phyloP scores from a whole-genome alignment of 2,113 vertebrate genomes.

The Pomatorhinus ruficollis region DNA sequence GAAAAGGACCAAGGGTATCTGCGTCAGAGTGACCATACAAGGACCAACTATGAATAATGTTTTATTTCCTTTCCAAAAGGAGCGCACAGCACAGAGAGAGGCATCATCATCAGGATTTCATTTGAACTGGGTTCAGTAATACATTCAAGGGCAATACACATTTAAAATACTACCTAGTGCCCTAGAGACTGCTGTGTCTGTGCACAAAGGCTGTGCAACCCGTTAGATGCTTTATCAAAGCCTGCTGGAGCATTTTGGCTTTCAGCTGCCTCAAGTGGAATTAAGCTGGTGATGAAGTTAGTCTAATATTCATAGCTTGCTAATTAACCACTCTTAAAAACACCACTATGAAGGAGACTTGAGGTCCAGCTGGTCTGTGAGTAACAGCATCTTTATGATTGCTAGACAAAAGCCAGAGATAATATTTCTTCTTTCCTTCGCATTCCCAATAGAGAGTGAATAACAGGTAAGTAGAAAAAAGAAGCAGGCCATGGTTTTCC shows the following conservation, averaged over 20 bases:
- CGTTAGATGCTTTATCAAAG: background rate
- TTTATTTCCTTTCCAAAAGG: background rate
- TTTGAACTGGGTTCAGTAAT: background rate
- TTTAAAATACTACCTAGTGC: background rate
- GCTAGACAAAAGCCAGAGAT: background rate
- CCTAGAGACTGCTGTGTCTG: background rate
- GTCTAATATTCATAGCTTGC: background rate
- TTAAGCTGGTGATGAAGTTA: background rate
- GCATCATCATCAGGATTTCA: background rate
- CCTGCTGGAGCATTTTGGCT: background rate
- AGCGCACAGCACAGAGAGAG: background rate
- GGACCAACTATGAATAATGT: background rate
- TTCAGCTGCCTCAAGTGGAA: background rate
- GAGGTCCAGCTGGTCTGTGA: background rate
- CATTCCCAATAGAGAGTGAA: background rate
- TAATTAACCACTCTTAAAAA: background rate
- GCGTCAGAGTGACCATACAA: rapidly evolving
- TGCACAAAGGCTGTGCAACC: background rate
- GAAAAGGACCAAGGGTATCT: background rate
- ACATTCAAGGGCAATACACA: background rate
- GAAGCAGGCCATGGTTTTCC: background rate
- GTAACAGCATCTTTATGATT: background rate
- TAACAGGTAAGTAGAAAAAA: background rate
- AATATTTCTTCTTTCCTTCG: background rate
- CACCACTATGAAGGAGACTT: background rate